Evolutionary conservation across 1,140 invertebrate genomes (phyloP).

Genomic region (Galendromus occidentalis): DNA sequence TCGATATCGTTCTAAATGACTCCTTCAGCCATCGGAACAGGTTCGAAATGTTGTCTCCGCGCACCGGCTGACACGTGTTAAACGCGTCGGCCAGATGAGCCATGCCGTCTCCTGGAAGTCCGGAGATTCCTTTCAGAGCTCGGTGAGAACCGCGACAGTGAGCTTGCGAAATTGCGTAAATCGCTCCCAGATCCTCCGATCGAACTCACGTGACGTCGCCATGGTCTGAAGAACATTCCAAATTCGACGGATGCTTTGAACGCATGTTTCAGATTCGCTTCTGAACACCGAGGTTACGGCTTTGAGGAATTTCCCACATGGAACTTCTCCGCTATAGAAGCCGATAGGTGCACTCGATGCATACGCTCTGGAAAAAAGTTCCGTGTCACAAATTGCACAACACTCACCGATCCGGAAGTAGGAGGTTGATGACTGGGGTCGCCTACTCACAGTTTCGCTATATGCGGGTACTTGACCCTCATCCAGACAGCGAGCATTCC

Average conservation of each 20-base stretch:
- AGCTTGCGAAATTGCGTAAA: neutral
- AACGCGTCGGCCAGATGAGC: slow-evolving; percentile 48
- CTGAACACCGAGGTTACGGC: slow-evolving; percentile 58
- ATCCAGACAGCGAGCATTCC: slow-evolving; percentile 89
- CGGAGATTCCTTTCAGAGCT: too few relatives aligned
- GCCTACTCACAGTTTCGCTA: slow-evolving; percentile 41
- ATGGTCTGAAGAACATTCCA: slow-evolving; percentile 50
- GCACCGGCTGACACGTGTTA: slow-evolving; percentile 44
- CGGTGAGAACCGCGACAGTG: too few relatives aligned
- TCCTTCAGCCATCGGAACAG: slow-evolving; percentile 35
- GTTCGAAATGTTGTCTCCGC: slow-evolving; percentile 23
- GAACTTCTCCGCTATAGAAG: slow-evolving; percentile 57
- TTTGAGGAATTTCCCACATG: slow-evolving; percentile 53
- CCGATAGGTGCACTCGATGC: slow-evolving; percentile 85
- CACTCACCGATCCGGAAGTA: too few relatives aligned
- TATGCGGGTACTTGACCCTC: slow-evolving; percentile 77
- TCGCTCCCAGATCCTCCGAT: slow-evolving; percentile 7
- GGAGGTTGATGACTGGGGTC: neutral
- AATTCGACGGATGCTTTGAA: slow-evolving; percentile 47
- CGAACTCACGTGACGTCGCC: slow-evolving; percentile 20
- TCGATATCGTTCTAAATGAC: slow-evolving; percentile 45
- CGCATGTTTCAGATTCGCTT: slow-evolving; percentile 40
- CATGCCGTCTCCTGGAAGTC: slow-evolving; percentile 39
- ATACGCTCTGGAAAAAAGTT: slow-evolving; percentile 43
- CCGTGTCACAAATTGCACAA: too few relatives aligned